A percentile compares a stretch with the other conserved stretches of the same genome.
These are phyloP conservation scores for Marasmarcha lunaedactyla DNA, from an alignment of 2,888 invertebrate species.

Conservation along the genomic window DNA sequence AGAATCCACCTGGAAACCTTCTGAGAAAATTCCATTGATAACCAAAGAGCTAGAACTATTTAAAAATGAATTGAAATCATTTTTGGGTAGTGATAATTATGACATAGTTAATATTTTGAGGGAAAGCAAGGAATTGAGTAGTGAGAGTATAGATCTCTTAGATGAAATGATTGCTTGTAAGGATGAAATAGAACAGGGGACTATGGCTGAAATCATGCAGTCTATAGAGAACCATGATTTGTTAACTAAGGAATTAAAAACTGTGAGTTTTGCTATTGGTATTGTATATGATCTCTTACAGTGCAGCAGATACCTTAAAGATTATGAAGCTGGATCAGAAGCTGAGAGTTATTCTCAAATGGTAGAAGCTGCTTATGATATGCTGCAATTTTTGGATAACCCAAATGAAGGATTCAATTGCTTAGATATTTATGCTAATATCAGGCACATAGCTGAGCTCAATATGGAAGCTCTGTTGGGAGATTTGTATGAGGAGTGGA, in stretches of 20 bases:
- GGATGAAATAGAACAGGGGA: constrained; percentile 71
- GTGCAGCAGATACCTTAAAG: constrained; percentile 40
- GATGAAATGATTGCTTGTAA: constrained; percentile 67
- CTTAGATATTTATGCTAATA: constrained; percentile 59
- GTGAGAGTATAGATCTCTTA: constrained; percentile 49
- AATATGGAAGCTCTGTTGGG: constrained; percentile 53
- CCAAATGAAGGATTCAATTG: constrained; percentile 59
- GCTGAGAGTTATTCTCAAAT: constrained; percentile 46
- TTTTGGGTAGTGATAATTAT: constrained; percentile 69
- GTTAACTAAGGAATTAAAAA: constrained; percentile 65
- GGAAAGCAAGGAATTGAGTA: constrained; percentile 49
- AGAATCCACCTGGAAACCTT: constrained; percentile 41
- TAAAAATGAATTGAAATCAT: constrained; percentile 72
- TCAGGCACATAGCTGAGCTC: constrained; percentile 50
- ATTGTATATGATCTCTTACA: constrained; percentile 44
- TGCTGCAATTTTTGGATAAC: constrained; percentile 48
- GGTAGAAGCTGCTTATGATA: constrained; percentile 58
- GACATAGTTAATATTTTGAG: constrained; percentile 69
- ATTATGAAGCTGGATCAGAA: constrained; percentile 39
- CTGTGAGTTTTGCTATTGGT: constrained; percentile 66
- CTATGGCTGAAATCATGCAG: constrained; percentile 71
- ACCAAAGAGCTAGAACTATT: constrained; percentile 64
- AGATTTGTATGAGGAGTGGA: constrained; percentile 60
- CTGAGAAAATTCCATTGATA: constrained; percentile 70
- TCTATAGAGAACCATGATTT: constrained; percentile 72